Conservation (phyloP, 2,888 invertebrate genomes). For the Tetheella fluctuosa region DNA sequence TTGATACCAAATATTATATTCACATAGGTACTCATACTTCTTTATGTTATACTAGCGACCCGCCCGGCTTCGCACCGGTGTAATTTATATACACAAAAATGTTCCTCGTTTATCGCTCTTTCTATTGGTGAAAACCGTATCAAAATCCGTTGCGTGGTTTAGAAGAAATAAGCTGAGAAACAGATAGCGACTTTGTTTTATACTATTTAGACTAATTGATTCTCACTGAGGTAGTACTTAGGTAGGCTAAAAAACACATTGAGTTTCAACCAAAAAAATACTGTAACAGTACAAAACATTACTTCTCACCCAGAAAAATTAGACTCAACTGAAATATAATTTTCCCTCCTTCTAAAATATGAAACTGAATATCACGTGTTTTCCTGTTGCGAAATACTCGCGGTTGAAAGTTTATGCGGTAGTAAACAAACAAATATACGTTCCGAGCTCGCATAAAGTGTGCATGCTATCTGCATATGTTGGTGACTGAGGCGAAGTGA, state of each 20-base stretch:
- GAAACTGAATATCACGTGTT: neutral
- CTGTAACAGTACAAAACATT: neutral
- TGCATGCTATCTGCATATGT: neutral
- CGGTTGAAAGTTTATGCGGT: slow-evolving; percentile 4
- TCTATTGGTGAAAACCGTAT: too few relatives aligned
- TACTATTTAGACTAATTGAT: too few relatives aligned
- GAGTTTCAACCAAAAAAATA: neutral
- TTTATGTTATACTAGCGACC: too few relatives aligned
- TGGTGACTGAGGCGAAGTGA: neutral
- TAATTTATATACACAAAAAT: too few relatives aligned
- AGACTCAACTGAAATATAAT: neutral
- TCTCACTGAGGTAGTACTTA: too few relatives aligned
- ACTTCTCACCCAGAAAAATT: neutral
- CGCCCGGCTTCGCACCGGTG: too few relatives aligned
- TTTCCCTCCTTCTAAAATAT: slow-evolving; percentile 9
- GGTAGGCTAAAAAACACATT: too few relatives aligned
- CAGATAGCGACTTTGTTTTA: too few relatives aligned
- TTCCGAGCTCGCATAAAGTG: neutral
- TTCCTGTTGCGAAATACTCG: slow-evolving; percentile 6
- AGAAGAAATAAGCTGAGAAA: too few relatives aligned
- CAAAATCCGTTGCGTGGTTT: too few relatives aligned
- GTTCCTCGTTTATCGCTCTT: too few relatives aligned
- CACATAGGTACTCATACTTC: too few relatives aligned
- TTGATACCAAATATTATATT: neutral
- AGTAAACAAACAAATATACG: slow-evolving; percentile 9